phyloP scores from a whole-genome alignment of 2,797 vertebrate genomes.

The Hippoglossus hippoglossus region DNA sequence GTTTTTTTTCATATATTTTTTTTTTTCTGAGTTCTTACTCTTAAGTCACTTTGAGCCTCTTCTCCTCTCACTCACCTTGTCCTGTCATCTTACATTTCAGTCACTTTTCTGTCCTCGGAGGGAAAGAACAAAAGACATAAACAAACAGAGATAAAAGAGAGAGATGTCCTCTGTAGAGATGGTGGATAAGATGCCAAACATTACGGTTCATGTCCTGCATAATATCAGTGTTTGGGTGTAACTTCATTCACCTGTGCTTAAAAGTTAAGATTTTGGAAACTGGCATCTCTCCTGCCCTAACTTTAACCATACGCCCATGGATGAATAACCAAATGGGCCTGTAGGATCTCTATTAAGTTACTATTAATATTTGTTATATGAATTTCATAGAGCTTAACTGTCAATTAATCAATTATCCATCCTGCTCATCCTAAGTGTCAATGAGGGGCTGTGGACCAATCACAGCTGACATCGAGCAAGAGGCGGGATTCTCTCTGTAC shows the following conservation, averaged over 20 bases:
- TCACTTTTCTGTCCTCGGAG: conserved; percentile 48
- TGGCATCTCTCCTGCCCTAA: no score
- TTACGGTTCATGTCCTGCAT: conserved; percentile 38
- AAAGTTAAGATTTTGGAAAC: not conserved
- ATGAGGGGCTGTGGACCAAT: no score
- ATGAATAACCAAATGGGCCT: not conserved
- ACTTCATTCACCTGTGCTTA: not conserved
- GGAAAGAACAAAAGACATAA: conserved; percentile 36
- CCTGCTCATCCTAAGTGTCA: no score
- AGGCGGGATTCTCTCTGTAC: no score
- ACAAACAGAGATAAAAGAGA: conserved; percentile 34
- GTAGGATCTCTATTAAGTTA: not conserved
- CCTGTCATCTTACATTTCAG: conserved; percentile 62
- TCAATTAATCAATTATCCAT: no score
- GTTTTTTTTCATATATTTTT: not conserved
- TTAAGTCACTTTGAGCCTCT: conserved; percentile 54
- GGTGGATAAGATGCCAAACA: conserved; percentile 41
- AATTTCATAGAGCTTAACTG: no score
- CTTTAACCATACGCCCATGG: not conserved
- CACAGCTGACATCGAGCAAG: no score
- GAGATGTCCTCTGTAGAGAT: conserved; percentile 39
- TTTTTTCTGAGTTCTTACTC: conserved; percentile 45
- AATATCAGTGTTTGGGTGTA: conserved; percentile 19
- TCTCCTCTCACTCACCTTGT: conserved; percentile 57
- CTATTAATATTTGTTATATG: no score